Evolutionary conservation across 92 coral and sea anemone genomes (phyloP), one percentile per base, ranked within the genome.

Genomic region (Bergia puertoricense): DNA sequence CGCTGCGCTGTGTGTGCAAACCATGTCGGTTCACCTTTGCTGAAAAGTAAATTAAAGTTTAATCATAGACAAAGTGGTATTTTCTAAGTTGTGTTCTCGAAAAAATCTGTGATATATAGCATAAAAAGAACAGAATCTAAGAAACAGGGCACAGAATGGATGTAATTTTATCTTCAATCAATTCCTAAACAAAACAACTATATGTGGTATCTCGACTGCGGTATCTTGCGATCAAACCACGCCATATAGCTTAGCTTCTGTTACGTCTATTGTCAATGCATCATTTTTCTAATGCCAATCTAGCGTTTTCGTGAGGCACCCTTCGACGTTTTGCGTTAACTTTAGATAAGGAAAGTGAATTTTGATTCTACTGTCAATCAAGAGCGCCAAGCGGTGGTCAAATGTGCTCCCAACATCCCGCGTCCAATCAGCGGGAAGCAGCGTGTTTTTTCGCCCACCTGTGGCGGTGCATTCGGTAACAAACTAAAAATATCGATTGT

Each of bases 341-440:
- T 77, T 43, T 45, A 77, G 57, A 20, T 73, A 73, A 73, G 57
- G 40, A 77, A 56, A 77, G 8, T 9, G 81, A 5, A 30, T 16
- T 42, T 77, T 2, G 11, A 45, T 77, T 77, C 81, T 77, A 20
- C 57, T 43, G 81, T 77, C 81, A 77, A 77, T 77, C 81, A 44
- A 45, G 6, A 57, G 22, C 81, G 22, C 36, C 8, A n/a, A 77
- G 81, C 6, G 81, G 56, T 43, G 8, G 59, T 45, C 14, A 77
- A 8, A 73, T 14, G 77, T 22, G 16, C 77, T 73, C 16, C 6
- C 69, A 16, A 10, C 43, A 39, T 8, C 59, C 59, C 16, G n/a
- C 57, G 56, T n/a, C n/a, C 56, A 77, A 77, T 20, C 54, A 20
- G 56, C 48, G 18, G 81, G 59, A 45, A 18, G 11, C 81, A 42